A percentile compares a stretch with the other conserved stretches of the same genome.
phyloP scores from a whole-genome alignment of 2,113 vertebrate genomes.

The Capreolus pygargus region DNA sequence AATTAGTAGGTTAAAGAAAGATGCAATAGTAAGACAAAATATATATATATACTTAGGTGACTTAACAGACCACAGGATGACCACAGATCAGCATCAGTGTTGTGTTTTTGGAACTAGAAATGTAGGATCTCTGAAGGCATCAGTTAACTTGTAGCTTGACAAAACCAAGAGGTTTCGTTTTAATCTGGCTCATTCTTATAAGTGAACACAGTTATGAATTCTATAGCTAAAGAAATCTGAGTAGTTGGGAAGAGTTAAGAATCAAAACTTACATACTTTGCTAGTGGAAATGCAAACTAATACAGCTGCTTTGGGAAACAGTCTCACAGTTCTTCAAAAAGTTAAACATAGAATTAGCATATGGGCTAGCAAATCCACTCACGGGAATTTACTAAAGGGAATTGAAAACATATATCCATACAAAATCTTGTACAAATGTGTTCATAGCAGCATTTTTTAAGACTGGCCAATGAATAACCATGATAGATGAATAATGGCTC shows the following conservation, averaged over 20 bases:
- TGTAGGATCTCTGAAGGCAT: not conserved
- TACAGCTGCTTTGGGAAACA: not conserved
- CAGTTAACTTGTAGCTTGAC: not conserved
- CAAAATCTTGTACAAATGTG: not conserved
- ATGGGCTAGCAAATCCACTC: not conserved
- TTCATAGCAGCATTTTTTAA: not conserved
- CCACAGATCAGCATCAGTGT: not conserved
- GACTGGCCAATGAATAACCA: not conserved
- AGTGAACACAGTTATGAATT: not conserved
- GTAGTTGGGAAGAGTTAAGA: not conserved
- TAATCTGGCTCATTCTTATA: not conserved
- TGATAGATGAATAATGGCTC: not conserved
- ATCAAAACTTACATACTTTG: not conserved
- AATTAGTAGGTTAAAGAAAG: not conserved
- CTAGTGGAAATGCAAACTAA: not conserved
- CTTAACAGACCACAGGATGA: not conserved
- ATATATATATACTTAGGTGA: not conserved
- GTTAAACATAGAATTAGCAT: not conserved
- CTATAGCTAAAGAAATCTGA: not conserved
- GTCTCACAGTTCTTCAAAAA: not conserved
- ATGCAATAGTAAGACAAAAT: not conserved
- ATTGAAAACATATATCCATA: not conserved
- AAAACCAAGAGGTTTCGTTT: not conserved
- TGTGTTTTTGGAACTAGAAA: not conserved
- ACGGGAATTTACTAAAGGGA: not conserved